Percentiles rank a stretch among this genome's conserved stretches.
Evolutionary conservation across 2,797 vertebrate species (phyloP).

Genomic region (Pipistrellus nathusii): DNA sequence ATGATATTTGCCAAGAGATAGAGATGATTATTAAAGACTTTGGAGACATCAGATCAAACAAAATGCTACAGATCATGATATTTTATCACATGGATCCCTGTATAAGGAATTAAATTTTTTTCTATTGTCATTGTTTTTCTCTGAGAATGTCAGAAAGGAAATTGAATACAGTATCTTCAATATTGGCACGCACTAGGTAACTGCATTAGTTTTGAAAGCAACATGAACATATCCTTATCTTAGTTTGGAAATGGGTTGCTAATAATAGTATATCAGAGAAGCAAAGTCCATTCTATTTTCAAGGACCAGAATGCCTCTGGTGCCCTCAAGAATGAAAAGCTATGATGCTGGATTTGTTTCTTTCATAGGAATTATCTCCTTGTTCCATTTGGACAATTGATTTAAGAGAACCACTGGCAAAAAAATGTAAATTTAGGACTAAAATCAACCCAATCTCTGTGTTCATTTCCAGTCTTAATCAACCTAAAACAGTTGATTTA

Average conservation of each 20-base stretch:
- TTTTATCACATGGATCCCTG: neutral
- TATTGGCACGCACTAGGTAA: neutral
- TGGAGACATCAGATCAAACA: neutral
- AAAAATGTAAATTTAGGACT: slow-evolving; percentile 43
- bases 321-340: slow-evolving; percentile 1
- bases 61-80: slow-evolving; percentile 17
- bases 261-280: slow-evolving; percentile 11
- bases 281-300: neutral
- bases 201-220: neutral
- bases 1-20: slow-evolving; percentile 18
- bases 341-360: neutral
- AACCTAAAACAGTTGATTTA: slow-evolving; percentile 36
- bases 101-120: slow-evolving; percentile 22
- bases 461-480: slow-evolving; percentile 39
- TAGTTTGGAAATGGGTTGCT: neutral
- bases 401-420: slow-evolving; percentile 45
- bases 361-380: slow-evolving; percentile 24
- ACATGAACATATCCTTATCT: neutral
- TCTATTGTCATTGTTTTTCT: slow-evolving; percentile 34
- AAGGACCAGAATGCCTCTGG: neutral
- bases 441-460: slow-evolving; percentile 40
- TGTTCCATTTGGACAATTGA: slow-evolving; percentile 13
- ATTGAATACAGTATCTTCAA: slow-evolving; percentile 1
- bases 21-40: slow-evolving; percentile 47
- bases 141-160: slow-evolving; percentile 61